Conservation (phyloP, 2,888 invertebrate genomes). For the Rotaria sp. region DNA sequence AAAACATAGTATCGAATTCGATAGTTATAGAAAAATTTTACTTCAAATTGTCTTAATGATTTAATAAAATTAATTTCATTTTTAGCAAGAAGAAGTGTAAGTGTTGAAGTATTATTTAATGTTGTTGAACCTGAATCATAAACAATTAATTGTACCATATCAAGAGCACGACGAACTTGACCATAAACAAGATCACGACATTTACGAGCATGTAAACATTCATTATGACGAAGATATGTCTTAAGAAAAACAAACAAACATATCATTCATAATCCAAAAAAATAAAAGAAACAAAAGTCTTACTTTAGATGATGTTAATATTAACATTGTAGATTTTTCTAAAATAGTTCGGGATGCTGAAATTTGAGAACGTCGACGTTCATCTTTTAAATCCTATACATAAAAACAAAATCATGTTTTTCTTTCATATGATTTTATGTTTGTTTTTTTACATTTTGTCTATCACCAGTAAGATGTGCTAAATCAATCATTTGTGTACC, state of each 20-base stretch:
- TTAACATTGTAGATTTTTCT: conserved; percentile 89
- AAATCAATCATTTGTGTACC: conserved; percentile 97
- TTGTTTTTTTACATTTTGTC: conserved; percentile 65
- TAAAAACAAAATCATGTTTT: background rate
- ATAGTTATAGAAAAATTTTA: background rate
- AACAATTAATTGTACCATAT: conserved; percentile 90
- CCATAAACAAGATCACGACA: conserved; percentile 89
- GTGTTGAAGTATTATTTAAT: conserved; percentile 35
- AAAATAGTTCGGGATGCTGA: conserved; percentile 86
- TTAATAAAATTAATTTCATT: conserved; percentile 28
- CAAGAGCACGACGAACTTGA: conserved; percentile 91
- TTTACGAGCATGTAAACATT: conserved; percentile 80
- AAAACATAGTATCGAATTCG: too few species aligned
- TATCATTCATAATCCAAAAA: too few species aligned
- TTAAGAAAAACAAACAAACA: conserved; percentile 53
- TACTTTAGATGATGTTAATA: conserved; percentile 89
- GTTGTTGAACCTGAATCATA: conserved; percentile 72
- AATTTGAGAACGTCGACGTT: conserved; percentile 90
- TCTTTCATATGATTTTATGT: too few species aligned
- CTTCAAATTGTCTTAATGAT: conserved; percentile 29
- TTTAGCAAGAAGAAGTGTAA: background rate
- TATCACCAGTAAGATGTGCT: conserved; percentile 78
- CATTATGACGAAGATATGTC: conserved; percentile 87
- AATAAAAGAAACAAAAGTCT: too few species aligned
- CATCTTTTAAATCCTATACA: conserved; percentile 65